These are phyloP conservation scores for Acanthosepion lycidas DNA, from an alignment of 2,888 invertebrate genomes.

Conservation along the genomic window DNA sequence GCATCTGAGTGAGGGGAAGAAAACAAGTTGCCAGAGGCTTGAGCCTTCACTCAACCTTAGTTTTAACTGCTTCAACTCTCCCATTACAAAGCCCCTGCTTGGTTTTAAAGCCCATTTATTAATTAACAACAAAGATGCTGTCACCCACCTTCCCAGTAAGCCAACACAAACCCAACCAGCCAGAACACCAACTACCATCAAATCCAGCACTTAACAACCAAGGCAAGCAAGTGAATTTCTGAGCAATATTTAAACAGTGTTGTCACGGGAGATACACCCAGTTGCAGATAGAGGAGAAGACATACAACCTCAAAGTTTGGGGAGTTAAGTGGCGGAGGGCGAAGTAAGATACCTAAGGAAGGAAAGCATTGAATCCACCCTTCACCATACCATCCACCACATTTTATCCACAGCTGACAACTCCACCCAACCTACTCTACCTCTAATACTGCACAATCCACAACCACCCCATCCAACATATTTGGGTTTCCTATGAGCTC, in stretches of 20 bases:
- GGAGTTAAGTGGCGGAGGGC: neutral
- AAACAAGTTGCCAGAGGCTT: neutral
- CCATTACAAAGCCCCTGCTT: neutral
- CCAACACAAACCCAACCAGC: constrained; percentile 2
- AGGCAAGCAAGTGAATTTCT: neutral
- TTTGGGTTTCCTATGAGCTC: neutral
- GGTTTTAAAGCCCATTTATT: neutral
- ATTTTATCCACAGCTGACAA: neutral
- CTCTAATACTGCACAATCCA: neutral
- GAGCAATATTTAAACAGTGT: neutral
- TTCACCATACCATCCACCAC: neutral
- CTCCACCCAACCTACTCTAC: neutral
- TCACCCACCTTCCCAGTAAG: neutral
- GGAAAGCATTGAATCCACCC: neutral
- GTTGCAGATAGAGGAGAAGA: neutral
- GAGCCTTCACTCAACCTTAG: neutral
- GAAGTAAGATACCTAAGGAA: neutral
- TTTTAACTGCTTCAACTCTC: neutral
- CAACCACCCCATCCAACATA: neutral
- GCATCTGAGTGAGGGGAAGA: neutral
- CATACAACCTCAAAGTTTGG: neutral
- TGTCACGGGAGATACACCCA: constrained; percentile 11
- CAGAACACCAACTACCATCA: neutral
- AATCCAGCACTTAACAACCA: neutral
- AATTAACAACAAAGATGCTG: neutral